Evolutionary conservation across 1,140 invertebrate genomes (phyloP), one percentile per base, ranked within the genome.

Genomic region (Trichonephila clavipes): DNA sequence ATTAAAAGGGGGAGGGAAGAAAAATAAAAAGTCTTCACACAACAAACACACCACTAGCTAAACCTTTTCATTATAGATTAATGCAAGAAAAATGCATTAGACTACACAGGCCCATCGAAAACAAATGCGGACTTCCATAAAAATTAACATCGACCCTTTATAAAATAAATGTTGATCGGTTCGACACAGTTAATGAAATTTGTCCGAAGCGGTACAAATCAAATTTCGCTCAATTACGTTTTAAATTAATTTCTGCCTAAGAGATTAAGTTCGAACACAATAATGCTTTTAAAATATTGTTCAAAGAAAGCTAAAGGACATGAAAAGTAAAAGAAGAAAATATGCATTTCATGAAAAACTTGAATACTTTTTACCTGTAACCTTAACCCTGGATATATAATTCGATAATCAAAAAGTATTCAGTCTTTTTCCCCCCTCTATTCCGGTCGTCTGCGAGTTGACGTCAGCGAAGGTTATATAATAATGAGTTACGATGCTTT

Each of bases 381-480:
- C n/a, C 24, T 24, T 69, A 69, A 77, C 72, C 69, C 34, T 34
- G 72, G 72, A 77, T 24, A 69, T 28, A 51, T 12, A 51, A 34
- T 77, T 77, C 34, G 34, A 40, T 28, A 77, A 28, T 34, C 72
- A 19, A 34, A 77, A 77, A 77, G 72, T 34, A 77, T 77, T 77
- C 28, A 24, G 18, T 34, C 28, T 40, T 77, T 77, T 77, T 77
- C 28, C 28, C 28, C 28, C 1, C 0, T 3, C 24, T n/a, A 16
- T 34, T 51, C 24, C 72, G 24, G 34, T 77, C 34, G 72, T 77
- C 72, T 77, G 72, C 14, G 18, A 34, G 12, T 6, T 77, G 72
- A 77, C 72, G 72, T 77, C 72, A 77, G 72, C 72, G 24, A 18
- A 24, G 24, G 72, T 77, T 77, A 77, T 24, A 12, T 77, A 77